Evolutionary conservation across 1,140 invertebrate genomes (phyloP).

Genomic region (Papilio aristodemus): DNA sequence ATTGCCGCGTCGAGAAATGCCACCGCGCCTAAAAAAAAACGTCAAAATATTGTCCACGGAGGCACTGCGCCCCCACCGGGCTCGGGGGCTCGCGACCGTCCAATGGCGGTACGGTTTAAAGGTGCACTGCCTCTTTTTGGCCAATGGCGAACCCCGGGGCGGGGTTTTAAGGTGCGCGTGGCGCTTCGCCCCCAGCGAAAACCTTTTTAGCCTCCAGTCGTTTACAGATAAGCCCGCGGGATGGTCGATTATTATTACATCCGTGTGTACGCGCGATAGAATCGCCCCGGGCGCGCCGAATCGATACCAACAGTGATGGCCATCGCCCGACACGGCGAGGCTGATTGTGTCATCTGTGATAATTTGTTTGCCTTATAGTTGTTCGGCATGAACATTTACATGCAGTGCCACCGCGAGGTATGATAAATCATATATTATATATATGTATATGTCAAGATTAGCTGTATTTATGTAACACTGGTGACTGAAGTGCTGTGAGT

Average conservation of each 20-base stretch:
- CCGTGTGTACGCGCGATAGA: slow-evolving; percentile 62
- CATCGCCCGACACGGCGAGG: slow-evolving; percentile 55
- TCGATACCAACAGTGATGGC: slow-evolving; percentile 51
- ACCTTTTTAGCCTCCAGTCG: slow-evolving; percentile 78
- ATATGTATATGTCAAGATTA: slow-evolving; percentile 5
- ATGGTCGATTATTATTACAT: slow-evolving; percentile 79
- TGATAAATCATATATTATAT: slow-evolving; percentile 45
- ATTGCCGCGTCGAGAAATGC: slow-evolving; percentile 70
- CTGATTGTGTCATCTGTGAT: slow-evolving; percentile 68
- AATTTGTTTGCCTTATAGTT: slow-evolving; percentile 73
- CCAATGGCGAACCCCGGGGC: slow-evolving; percentile 73
- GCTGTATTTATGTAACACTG: slow-evolving; percentile 2
- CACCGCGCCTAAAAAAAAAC: slow-evolving; percentile 72
- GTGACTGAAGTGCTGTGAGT: slow-evolving; percentile 14
- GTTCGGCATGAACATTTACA: slow-evolving; percentile 74
- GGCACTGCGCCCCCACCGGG: slow-evolving; percentile 56
- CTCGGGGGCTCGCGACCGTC: slow-evolving; percentile 50
- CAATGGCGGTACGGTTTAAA: slow-evolving; percentile 61
- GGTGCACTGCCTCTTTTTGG: slow-evolving; percentile 55
- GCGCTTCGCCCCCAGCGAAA: slow-evolving; percentile 78
- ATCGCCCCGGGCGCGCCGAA: slow-evolving; percentile 63
- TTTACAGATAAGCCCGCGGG: slow-evolving; percentile 78
- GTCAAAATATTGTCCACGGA: slow-evolving; percentile 71
- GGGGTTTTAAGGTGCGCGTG: slow-evolving; percentile 69
- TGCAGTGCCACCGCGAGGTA: slow-evolving; percentile 80